Conservation (phyloP, 2,113 vertebrate species). For the Tragelaphus scriptus region DNA sequence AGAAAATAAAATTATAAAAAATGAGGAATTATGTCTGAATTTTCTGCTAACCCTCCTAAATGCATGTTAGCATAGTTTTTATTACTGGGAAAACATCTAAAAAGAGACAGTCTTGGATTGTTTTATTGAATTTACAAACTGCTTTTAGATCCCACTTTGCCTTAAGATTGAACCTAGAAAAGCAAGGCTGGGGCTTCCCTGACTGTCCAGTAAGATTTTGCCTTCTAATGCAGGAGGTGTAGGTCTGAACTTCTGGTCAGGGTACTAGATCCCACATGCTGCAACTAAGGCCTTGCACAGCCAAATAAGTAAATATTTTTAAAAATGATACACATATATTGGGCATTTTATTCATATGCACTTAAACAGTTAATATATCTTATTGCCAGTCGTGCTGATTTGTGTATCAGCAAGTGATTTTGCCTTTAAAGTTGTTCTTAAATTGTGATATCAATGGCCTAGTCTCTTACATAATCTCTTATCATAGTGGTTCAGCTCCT, state of each 20-base stretch:
- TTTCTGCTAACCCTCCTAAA: neutral
- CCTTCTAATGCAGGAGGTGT: neutral
- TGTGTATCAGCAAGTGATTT: neutral
- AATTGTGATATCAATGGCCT: neutral
- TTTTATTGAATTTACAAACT: neutral
- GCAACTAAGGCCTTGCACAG: neutral
- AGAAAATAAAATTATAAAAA: neutral
- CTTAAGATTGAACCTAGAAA: neutral
- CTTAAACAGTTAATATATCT: neutral
- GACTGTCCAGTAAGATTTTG: neutral
- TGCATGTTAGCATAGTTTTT: neutral
- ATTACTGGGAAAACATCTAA: neutral
- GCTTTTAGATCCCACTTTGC: neutral
- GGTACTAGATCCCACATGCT: neutral
- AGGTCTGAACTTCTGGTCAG: neutral
- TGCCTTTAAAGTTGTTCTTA: neutral
- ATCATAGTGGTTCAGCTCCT: neutral
- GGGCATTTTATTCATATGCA: neutral
- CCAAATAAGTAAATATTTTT: neutral
- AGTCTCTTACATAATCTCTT: neutral
- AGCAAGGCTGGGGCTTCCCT: neutral
- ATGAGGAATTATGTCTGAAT: neutral
- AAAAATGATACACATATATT: neutral
- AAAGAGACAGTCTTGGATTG: neutral
- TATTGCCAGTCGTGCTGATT: neutral